These are phyloP conservation scores for Arenicola marina DNA, from an alignment of 2,888 invertebrate genomes.

Conservation along the genomic window DNA sequence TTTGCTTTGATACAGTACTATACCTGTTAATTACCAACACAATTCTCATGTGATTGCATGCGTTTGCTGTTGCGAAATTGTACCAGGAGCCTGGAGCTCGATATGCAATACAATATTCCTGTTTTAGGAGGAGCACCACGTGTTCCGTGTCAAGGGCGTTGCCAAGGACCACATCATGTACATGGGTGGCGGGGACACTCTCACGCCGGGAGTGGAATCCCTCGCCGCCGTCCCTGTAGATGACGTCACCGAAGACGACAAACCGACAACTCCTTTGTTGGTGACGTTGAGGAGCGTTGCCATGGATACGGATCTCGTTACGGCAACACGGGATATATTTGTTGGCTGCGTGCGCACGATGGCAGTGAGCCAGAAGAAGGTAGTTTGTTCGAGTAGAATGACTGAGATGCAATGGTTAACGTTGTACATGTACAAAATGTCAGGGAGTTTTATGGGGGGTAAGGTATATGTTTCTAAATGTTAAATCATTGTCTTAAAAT, in stretches of 20 bases:
- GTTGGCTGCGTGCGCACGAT: constrained; percentile 58
- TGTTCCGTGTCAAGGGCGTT: constrained; percentile 48
- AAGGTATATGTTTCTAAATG: no score
- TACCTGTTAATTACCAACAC: no score
- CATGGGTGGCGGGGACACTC: constrained; percentile 49
- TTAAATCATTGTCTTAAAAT: no score
- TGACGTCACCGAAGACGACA: constrained; percentile 33
- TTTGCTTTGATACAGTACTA: no score
- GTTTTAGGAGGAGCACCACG: constrained; percentile 56
- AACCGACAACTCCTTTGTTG: constrained; percentile 38
- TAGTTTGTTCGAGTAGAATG: no score
- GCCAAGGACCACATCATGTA: constrained; percentile 54
- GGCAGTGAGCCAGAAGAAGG: constrained; percentile 60
- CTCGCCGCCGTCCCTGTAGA: constrained; percentile 41
- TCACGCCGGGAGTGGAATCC: constrained; percentile 49
- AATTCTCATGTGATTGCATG: no score
- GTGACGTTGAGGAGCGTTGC: constrained; percentile 48
- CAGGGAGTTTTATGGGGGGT: no score
- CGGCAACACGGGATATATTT: constrained; percentile 45
- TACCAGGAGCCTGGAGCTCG: no score
- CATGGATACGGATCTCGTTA: constrained; percentile 46
- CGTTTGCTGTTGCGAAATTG: no score
- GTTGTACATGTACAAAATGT: no score
- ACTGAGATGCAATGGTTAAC: no score
- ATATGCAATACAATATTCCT: no score